Base-by-base conservation (phyloP, 1,140 invertebrate genomes). In the Apis dorsata region DNA sequence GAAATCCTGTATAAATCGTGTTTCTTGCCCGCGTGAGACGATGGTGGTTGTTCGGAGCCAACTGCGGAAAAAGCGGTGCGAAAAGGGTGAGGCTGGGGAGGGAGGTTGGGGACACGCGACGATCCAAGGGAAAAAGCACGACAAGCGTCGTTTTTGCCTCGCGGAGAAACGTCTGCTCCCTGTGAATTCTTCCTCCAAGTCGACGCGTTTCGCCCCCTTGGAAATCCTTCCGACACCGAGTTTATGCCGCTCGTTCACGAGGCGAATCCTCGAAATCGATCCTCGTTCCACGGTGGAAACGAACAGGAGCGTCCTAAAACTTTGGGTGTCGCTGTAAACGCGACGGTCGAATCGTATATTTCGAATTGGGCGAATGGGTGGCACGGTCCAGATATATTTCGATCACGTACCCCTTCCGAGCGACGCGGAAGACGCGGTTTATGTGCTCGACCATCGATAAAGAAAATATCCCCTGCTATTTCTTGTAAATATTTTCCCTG, bases 401-500 rank as follows among this genome's bases (percentile, higher is more conserved):
- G 72, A 77, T 84, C 86, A 83, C 66, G 65, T 70, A 24, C 60
- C 49, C n/a, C 24, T 5, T 34, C 34, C 21, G 10, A 66, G 10
- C 34, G 60, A 28, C 28, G 59, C 63, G 51, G 51, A 4, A 60
- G 34, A 60, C 60, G 60, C 69, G 60, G 51, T 87, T 87, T 87
- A 87, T 81, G 75, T 51, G 77, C 53, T 71, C 72, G 77, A 59
- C 49, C 62, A 28, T 21, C 77, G 74, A 81, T 88, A 84, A 78
- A 86, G 60, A 84, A 84, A 62, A 81, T 73, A 84, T 80, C 53
- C 17, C 44, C 21, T 9, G 55, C 44, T 81, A 63, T 71, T 84
- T 71, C 53, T 84, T 80, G 73, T 74, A 81, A 88, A 81, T 88
- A 86, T 88, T 69, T 78, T 49, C 15, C 28, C 12, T 1, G 34